Evolutionary conservation across 2,113 vertebrate species (phyloP).

Genomic region (Leuciscus idus): DNA sequence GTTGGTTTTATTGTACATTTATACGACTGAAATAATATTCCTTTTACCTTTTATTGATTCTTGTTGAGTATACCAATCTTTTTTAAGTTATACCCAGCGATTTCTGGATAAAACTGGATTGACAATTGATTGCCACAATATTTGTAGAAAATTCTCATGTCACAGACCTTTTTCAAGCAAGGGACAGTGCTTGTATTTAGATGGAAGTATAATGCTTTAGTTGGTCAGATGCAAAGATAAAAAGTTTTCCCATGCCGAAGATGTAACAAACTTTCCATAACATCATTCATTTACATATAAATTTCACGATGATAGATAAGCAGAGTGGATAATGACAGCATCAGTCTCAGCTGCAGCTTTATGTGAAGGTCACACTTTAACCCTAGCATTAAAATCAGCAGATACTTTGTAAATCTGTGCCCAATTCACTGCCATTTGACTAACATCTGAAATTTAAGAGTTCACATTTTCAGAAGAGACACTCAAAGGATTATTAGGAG

Average conservation of each 20-base stretch:
- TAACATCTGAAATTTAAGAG: background rate
- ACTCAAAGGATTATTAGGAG: slow-evolving; percentile 41
- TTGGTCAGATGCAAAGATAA: background rate
- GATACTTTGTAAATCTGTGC: background rate
- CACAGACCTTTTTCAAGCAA: background rate
- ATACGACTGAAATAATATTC: background rate
- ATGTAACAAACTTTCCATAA: background rate
- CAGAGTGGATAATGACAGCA: slow-evolving; percentile 17
- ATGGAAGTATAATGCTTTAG: background rate
- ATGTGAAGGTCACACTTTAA: background rate
- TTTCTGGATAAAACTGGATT: background rate
- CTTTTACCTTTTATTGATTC: slow-evolving; percentile 67
- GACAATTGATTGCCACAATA: background rate
- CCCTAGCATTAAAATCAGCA: background rate
- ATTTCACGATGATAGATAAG: background rate
- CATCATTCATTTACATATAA: background rate
- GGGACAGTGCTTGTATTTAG: background rate
- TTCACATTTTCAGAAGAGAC: background rate
- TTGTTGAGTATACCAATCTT: background rate
- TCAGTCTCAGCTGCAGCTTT: background rate
- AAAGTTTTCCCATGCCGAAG: background rate
- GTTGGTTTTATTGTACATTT: background rate
- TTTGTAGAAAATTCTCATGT: background rate
- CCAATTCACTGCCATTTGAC: background rate
- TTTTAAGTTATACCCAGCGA: background rate